Evolutionary conservation across 2,113 vertebrate species (phyloP), one percentile per base, ranked within the genome.

Genomic region (Festucalex cinctus): DNA sequence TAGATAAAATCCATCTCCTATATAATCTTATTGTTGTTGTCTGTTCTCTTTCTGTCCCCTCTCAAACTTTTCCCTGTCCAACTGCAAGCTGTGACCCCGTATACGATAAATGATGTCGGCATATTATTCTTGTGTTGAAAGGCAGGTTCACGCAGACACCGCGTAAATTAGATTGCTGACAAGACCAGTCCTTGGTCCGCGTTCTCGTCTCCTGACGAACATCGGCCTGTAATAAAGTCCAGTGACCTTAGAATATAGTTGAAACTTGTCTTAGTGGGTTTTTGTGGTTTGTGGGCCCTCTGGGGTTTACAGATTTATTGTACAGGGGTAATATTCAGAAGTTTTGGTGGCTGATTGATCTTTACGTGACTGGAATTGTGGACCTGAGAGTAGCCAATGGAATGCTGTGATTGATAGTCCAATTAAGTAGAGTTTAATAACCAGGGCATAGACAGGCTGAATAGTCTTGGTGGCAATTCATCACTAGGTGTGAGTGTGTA

Each of bases 351-450:
- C 71, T 46, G 57, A 68, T 83, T 81, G 76, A 80, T 74, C 56
- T 68, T 63, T 70, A 80, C 46, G 82, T 85, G 77, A 86, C 79
- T 76, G 71, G 79, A 89, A 84, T 85, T 67, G 70, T 6, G 53
- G 70, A 83, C 68, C 66, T 68, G 24, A 22, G 54, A 54, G 70
- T 77, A 58, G 74, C 71, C 80, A 60, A 39, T 77, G 70, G 73
- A 85, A 84, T 79, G 73, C 9, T 5, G 68, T 90, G 88, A 91
- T 89, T 87, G 85, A 89, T 90, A 71, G 88, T 89, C 83, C 88
- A 90, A 86, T 90, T 89, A 92, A 83, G 77, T 65, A 51, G 58
- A 65, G 70, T 88, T 89, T 91, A 91, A 91, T 91, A 90, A 91
- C 88, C 70, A 72, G 82, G 78, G 80, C 83, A 82, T 77, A 77